A percentile compares a stretch with the other conserved stretches of the same genome.
These are phyloP conservation scores for Priocnemis perturbator DNA, from an alignment of 2,888 invertebrate species.

Conservation along the genomic window DNA sequence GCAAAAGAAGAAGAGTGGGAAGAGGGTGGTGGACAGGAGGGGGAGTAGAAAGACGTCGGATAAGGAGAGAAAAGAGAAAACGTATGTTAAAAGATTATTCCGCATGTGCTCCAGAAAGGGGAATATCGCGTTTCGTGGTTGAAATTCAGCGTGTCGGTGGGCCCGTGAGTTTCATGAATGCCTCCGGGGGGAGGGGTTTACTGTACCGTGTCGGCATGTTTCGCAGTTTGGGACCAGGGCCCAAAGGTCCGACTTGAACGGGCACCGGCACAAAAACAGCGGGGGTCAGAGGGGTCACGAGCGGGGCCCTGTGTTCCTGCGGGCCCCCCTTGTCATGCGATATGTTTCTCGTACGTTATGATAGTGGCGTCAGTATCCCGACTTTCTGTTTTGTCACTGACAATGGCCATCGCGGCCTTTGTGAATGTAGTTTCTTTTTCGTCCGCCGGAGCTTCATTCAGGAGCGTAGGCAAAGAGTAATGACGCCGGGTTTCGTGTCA, in stretches of 20 bases:
- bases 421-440: not conserved
- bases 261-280: slow-evolving; percentile 61
- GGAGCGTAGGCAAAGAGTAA: no score
- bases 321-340: slow-evolving; percentile 67
- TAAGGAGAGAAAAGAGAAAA: slow-evolving; percentile 20
- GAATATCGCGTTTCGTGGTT: slow-evolving; percentile 55
- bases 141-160: slow-evolving; percentile 30
- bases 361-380: slow-evolving; percentile 58
- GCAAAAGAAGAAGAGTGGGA: slow-evolving; percentile 1
- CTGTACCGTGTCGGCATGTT: slow-evolving; percentile 59
- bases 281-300: slow-evolving; percentile 68
- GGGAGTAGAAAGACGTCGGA: not conserved
- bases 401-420: slow-evolving; percentile 40
- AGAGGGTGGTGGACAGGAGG: not conserved
- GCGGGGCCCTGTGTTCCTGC: slow-evolving; percentile 60
- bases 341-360: slow-evolving; percentile 68
- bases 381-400: slow-evolving; percentile 59
- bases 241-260: slow-evolving; percentile 61
- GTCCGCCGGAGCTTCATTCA: not conserved
- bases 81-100: no score
- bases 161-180: slow-evolving; percentile 32
- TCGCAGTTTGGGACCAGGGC: slow-evolving; percentile 54
- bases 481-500: not conserved
- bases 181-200: slow-evolving; percentile 41
- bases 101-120: slow-evolving; percentile 7